Base-by-base conservation (phyloP, 2,888 invertebrate species). In the Danaus chrysippus region DNA sequence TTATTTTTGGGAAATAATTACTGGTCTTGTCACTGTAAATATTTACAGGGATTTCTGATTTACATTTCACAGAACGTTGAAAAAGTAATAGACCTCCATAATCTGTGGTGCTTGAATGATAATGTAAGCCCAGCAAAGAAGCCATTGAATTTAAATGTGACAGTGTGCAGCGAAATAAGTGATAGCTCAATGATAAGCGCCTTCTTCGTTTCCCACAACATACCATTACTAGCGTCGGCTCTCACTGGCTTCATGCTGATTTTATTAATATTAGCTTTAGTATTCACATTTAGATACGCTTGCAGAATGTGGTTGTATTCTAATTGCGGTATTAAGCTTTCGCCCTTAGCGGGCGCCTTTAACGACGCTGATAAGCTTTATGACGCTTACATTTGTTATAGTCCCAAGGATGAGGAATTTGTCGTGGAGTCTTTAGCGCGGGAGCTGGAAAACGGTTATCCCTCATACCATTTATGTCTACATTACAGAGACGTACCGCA, bases 351-450 rank as follows among this genome's bases (percentile, higher is more conserved):
- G 67, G 91, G 93, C 63, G 92, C 92, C 66, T 94, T 93, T 83
- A 96, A 96, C 84, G 96, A 96, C 78, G 93, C 95, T 71, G 96
- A 97, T 83, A 96, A 96, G 81, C 93, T 96, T 68, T 98, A 97
- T 88, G 98, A 98, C 86, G 97, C 96, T 70, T 98, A 98, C 88
- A 95, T 98, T 66, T 94, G 97, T 79, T 98, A 98, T 92, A 96
- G 97, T 76, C 96, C 96, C 68, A 96, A 96, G 86, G 98, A 98
- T 87, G 97, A 97, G 81, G 95, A 96, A 78, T 97, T 97, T 82
- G 97, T 98, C 41, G 92, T 96, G 70, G 95, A 96, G 78, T 95
- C 95, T 64, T 92, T 98, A 69, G 96, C 96, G 61, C 95, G 95
- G 61, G 96, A 97, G 79, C 87, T 98, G 70, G 97, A 98, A 84